Conservation (phyloP, 2,888 invertebrate species). For the Oxystoma pomonae region DNA sequence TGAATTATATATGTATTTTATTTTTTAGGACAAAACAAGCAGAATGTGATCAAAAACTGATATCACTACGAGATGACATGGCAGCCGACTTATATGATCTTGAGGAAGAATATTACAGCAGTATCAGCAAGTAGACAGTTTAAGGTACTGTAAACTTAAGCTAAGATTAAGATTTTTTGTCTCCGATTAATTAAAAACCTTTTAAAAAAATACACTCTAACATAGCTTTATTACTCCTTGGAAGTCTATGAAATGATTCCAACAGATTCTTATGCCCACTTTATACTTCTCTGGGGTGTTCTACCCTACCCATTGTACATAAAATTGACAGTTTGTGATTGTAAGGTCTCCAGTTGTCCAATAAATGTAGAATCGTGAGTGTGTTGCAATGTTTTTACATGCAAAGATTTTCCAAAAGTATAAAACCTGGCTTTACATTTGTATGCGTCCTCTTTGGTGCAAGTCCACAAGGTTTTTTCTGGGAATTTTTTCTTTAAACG, state of each 20-base stretch:
- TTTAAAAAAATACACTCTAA: too few species aligned
- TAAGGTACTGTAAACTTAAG: too few species aligned
- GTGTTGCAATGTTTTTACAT: conserved; percentile 6
- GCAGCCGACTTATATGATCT: conserved; percentile 89
- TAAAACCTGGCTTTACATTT: conserved; percentile 14
- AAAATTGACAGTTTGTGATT: conserved; percentile 9
- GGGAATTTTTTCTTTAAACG: conserved; percentile 8
- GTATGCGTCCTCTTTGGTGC: conserved; percentile 11
- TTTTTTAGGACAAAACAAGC: conserved; percentile 73
- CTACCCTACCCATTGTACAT: not conserved
- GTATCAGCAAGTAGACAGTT: conserved; percentile 73
- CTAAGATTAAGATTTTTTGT: too few species aligned
- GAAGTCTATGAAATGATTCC: too few species aligned
- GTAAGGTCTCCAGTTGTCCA: conserved; percentile 1
- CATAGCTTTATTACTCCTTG: too few species aligned
- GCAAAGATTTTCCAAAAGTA: conserved; percentile 8
- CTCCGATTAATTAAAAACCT: too few species aligned
- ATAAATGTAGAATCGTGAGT: conserved; percentile 10
- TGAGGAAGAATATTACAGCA: conserved; percentile 90
- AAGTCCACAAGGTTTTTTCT: conserved; percentile 14
- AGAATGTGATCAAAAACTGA: conserved; percentile 90
- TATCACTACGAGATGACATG: conserved; percentile 90
- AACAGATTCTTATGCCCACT: too few species aligned
- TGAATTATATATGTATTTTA: not conserved
- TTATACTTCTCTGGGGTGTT: too few species aligned